Percentiles rank a stretch among this genome's conserved stretches.
Conservation (phyloP, 2,888 invertebrate genomes). For the Drosophila pseudotalamancana region DNA sequence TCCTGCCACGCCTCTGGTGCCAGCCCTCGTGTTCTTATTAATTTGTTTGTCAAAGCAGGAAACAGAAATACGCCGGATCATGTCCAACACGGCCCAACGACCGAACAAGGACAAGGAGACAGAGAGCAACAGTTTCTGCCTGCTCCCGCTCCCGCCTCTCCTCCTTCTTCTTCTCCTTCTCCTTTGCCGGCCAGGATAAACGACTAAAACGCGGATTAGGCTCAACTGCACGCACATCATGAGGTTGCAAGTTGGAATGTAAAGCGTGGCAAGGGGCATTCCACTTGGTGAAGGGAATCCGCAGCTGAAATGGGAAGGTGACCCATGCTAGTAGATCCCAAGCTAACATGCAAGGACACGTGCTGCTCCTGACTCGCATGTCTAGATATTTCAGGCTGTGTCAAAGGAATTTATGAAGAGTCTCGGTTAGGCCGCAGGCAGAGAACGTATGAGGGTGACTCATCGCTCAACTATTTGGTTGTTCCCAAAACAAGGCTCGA, state of each 20-base stretch:
- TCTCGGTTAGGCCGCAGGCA: background rate
- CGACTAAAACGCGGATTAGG: constrained; percentile 77
- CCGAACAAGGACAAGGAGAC: background rate
- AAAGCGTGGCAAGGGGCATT: constrained; percentile 1
- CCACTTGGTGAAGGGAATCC: constrained; percentile 4
- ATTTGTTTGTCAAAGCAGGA: constrained; percentile 75
- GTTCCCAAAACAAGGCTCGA: background rate
- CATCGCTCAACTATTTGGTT: background rate
- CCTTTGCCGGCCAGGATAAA: constrained; percentile 41
- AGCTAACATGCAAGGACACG: constrained; percentile 68
- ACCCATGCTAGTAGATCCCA: constrained; percentile 60
- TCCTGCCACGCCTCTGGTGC: constrained; percentile 34
- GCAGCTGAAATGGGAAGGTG: background rate
- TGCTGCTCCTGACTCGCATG: constrained; percentile 36
- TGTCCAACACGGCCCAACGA: constrained; percentile 29
- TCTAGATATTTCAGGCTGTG: background rate
- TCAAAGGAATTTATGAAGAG: constrained; percentile 12
- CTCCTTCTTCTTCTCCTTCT: background rate
- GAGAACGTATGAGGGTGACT: background rate
- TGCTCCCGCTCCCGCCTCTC: background rate
- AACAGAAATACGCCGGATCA: constrained; percentile 67
- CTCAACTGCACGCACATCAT: constrained; percentile 73
- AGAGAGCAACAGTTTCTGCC: constrained; percentile 50
- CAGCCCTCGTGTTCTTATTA: constrained; percentile 69
- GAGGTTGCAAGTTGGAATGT: constrained; percentile 48